phyloP scores from a whole-genome alignment of 2,888 invertebrate genomes.

The Busseola fusca region DNA sequence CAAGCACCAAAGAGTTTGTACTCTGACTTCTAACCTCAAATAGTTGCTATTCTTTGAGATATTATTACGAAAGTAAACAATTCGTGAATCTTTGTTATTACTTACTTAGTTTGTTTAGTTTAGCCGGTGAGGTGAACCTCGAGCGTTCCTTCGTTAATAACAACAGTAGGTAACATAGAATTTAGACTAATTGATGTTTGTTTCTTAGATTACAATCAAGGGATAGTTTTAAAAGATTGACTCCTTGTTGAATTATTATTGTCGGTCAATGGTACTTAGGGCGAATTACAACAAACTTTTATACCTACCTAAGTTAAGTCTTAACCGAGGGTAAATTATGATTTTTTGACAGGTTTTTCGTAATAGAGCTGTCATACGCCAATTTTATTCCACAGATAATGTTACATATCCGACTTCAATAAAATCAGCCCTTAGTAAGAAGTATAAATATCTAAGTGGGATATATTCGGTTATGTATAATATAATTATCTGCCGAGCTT shows the following conservation, averaged over 20 bases:
- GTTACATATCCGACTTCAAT: too few species aligned
- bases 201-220: slow-evolving; percentile 2
- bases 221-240: background rate
- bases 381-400: too few species aligned
- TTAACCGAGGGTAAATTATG: too few species aligned
- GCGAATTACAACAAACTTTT: too few species aligned
- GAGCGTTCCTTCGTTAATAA: slow-evolving; percentile 33
- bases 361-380: too few species aligned
- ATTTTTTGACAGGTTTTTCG: too few species aligned
- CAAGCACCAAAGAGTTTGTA: slow-evolving; percentile 44
- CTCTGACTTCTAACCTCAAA: slow-evolving; percentile 8
- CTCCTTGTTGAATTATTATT: background rate
- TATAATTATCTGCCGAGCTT: background rate
- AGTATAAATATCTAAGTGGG: too few species aligned
- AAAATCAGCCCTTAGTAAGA: too few species aligned
- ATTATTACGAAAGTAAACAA: slow-evolving; percentile 48
- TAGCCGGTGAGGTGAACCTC: slow-evolving; percentile 54
- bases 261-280: too few species aligned
- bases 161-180: slow-evolving; percentile 9
- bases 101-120: slow-evolving; percentile 56
- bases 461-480: too few species aligned
- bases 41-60: slow-evolving; percentile 17
- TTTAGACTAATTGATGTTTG: slow-evolving; percentile 14
- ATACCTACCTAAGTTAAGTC: too few species aligned
- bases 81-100: slow-evolving; percentile 47